Base-by-base conservation (phyloP, 2,888 invertebrate genomes). In the Brassicogethes aeneus region DNA sequence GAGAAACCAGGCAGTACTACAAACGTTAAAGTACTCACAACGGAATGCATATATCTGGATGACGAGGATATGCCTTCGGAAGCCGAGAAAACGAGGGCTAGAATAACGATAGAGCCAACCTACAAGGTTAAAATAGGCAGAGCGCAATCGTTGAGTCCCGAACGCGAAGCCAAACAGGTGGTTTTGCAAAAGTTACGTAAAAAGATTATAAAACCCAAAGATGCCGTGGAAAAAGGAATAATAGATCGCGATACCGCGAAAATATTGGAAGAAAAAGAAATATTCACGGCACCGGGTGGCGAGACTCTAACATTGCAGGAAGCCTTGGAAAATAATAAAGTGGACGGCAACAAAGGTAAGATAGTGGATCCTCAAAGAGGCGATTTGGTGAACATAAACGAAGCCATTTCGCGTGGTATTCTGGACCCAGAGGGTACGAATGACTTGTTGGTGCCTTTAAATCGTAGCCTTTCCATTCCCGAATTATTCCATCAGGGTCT, bases 401-500 rank as follows among this genome's bases (percentile, higher is more conserved):
- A 92, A 68, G 96, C 95, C 1, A 74, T 95, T 17, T 76, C 81
- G 37, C 76, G 85, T 47, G 91, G 92, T 40, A 77, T 93, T 46
- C 66, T 90, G 45, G 89, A 92, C 69, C 75, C 81, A 2, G 78
- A 82, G 48, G 82, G 80, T 42, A 80, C 80, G 36, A 84, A 85
- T 60, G 79, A 85, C 63, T 67, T 90, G 46, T 70, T 91, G 17
- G 74, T 90, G 53, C 91, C 92, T 15, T 66, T 90, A 44, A 88
- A 82, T 34, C 80, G 81, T 60, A 85, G 86, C 61, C 70, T 92
- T 12, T 83, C 89, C 1, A 75, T 93, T 52, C 84, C 89, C 7
- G 88, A 90, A 68, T 75, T 94, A 34, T 77, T 89, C 47, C 77
- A 82, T 49, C 91, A 92, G 69, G 95, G 94, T 36, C 75, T 93